These are phyloP conservation scores for Progne subis DNA, from an alignment of 2,113 vertebrate species.

Conservation along the genomic window DNA sequence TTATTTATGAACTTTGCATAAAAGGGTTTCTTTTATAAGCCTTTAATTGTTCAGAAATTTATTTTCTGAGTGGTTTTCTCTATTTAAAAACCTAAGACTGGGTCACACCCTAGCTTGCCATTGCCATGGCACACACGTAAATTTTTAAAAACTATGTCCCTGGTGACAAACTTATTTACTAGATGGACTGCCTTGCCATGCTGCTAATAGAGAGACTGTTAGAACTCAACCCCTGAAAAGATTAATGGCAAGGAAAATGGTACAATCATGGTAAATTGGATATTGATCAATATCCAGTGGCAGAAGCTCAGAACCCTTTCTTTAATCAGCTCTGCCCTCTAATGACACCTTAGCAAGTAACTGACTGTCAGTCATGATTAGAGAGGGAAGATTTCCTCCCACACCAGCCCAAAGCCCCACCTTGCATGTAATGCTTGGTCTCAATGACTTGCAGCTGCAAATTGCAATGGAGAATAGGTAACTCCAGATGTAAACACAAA, in stretches of 20 bases:
- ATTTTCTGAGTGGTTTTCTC: neutral
- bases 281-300: rapidly evolving
- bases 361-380: neutral
- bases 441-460: neutral
- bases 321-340: neutral
- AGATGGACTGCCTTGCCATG: neutral
- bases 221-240: neutral
- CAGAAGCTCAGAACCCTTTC: neutral
- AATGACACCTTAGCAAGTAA: neutral
- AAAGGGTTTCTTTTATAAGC: neutral
- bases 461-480: neutral
- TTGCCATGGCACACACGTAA: neutral
- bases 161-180: neutral
- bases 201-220: neutral
- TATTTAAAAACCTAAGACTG: neutral
- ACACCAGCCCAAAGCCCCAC: neutral
- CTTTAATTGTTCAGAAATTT: neutral
- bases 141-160: neutral
- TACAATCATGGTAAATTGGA: neutral
- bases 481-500: neutral
- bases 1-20: neutral
- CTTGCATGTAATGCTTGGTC: neutral
- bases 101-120: neutral
- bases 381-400: neutral
- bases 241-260: neutral